Percentiles rank a stretch among this genome's conserved stretches.
These are phyloP conservation scores for Zaprionus bogoriensis DNA, from an alignment of 2,888 invertebrate species.

Conservation along the genomic window DNA sequence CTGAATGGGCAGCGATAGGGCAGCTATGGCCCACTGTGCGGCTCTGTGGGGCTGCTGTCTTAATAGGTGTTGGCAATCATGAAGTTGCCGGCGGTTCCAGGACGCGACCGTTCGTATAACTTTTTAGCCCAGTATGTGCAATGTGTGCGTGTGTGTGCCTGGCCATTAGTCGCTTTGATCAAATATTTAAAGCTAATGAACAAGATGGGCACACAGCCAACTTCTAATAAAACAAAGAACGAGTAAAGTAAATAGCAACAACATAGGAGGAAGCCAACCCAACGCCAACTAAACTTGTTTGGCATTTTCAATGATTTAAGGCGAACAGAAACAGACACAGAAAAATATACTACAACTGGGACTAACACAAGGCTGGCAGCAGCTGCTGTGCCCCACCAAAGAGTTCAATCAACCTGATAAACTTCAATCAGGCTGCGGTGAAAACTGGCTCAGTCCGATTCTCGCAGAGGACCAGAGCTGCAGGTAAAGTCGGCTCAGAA, in stretches of 20 bases:
- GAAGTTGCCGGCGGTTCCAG: slow-evolving; percentile 50
- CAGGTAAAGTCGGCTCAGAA: not conserved
- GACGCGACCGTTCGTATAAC: slow-evolving; percentile 37
- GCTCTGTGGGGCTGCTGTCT: slow-evolving; percentile 32
- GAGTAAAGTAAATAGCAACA: slow-evolving; percentile 12
- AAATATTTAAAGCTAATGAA: slow-evolving; percentile 76
- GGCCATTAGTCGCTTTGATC: slow-evolving; percentile 71
- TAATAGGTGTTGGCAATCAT: slow-evolving; percentile 72
- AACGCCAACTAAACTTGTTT: slow-evolving; percentile 43
- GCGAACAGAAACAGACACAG: slow-evolving; percentile 15
- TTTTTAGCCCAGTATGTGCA: not conserved
- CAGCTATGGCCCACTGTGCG: not conserved
- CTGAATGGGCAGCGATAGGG: not conserved
- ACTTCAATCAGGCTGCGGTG: slow-evolving; percentile 71
- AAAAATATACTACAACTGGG: slow-evolving; percentile 12
- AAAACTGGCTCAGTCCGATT: slow-evolving; percentile 32
- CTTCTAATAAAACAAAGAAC: slow-evolving; percentile 34
- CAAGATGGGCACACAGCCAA: slow-evolving; percentile 49
- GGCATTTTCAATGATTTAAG: slow-evolving; percentile 56
- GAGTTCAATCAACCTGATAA: slow-evolving; percentile 74
- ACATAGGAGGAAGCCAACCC: not conserved
- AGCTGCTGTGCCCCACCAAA: slow-evolving; percentile 31
- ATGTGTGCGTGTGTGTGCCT: slow-evolving; percentile 29
- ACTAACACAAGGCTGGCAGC: slow-evolving; percentile 33
- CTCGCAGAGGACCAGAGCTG: not conserved